Conservation (phyloP, 2,888 invertebrate genomes). For the Scotopteryx bipunctaria region DNA sequence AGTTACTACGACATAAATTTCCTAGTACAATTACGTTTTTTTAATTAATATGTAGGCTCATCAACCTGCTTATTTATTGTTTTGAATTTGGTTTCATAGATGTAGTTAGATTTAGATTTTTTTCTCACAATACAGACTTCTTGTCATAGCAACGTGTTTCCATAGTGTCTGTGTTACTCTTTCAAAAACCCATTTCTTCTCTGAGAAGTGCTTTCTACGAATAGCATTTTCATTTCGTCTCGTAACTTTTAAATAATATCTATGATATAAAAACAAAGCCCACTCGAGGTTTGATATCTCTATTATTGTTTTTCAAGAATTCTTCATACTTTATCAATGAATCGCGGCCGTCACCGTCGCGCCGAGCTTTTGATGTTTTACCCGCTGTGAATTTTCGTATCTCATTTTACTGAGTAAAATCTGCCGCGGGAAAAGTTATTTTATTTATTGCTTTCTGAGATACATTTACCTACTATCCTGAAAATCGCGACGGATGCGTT, state of each 20-base stretch:
- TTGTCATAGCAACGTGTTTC: too few relatives aligned
- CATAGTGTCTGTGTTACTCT: too few relatives aligned
- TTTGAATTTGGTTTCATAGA: too few relatives aligned
- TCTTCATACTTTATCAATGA: constrained; percentile 30
- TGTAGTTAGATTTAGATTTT: too few relatives aligned
- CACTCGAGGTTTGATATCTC: constrained; percentile 22
- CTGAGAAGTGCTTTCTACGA: too few relatives aligned
- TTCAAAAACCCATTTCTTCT: too few relatives aligned
- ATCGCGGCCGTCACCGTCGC: constrained; percentile 16
- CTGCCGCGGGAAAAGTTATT: constrained; percentile 13
- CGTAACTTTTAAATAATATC: constrained; percentile 5
- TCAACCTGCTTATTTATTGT: too few relatives aligned
- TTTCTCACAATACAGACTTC: too few relatives aligned
- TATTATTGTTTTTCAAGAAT: constrained; percentile 20
- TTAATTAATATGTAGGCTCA: too few relatives aligned
- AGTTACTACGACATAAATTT: not conserved
- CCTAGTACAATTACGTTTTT: too few relatives aligned
- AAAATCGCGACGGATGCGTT: constrained; percentile 23
- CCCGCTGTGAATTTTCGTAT: constrained; percentile 19
- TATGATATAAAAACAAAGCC: constrained; percentile 12
- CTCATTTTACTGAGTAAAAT: constrained; percentile 13
- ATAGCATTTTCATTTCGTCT: constrained; percentile 4
- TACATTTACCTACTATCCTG: constrained; percentile 19
- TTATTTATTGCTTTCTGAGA: constrained; percentile 23
- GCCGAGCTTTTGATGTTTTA: constrained; percentile 24